Conservation (phyloP, 2,797 vertebrate species). For the Dendrocincla fuliginosa region DNA sequence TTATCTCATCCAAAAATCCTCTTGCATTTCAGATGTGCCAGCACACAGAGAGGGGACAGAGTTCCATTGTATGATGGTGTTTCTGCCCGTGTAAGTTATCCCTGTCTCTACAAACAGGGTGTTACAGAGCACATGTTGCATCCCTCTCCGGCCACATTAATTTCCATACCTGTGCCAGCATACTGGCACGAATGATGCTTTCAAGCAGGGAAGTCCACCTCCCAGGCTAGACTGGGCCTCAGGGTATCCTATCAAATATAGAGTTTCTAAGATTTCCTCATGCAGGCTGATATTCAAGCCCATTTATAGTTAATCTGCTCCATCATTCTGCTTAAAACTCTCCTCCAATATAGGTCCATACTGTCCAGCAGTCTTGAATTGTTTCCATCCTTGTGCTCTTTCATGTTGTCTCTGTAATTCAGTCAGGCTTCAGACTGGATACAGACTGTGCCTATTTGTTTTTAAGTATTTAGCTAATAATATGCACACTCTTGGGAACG, state of each 20-base stretch:
- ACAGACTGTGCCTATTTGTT: background rate
- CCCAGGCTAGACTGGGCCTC: background rate
- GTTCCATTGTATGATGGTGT: background rate
- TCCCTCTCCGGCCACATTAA: fast-evolving
- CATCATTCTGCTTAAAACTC: background rate
- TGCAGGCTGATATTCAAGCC: background rate
- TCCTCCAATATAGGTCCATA: background rate
- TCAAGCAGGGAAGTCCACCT: background rate
- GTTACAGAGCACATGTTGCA: fast-evolving
- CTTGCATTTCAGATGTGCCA: background rate
- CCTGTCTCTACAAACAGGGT: too few species aligned
- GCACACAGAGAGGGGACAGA: fast-evolving
- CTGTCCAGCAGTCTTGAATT: background rate
- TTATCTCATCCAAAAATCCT: background rate
- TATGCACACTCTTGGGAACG: background rate
- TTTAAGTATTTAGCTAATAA: background rate
- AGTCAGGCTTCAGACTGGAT: background rate
- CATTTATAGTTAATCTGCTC: background rate
- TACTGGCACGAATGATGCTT: fast-evolving
- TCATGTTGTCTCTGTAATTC: background rate
- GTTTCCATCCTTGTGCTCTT: background rate
- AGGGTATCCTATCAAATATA: too few species aligned
- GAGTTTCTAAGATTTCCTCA: background rate
- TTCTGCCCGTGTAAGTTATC: background rate
- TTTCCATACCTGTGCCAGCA: background rate